Percentiles rank a stretch among this genome's conserved stretches.
phyloP scores from a whole-genome alignment of 2,797 vertebrate species.

The Brotula barbata region DNA sequence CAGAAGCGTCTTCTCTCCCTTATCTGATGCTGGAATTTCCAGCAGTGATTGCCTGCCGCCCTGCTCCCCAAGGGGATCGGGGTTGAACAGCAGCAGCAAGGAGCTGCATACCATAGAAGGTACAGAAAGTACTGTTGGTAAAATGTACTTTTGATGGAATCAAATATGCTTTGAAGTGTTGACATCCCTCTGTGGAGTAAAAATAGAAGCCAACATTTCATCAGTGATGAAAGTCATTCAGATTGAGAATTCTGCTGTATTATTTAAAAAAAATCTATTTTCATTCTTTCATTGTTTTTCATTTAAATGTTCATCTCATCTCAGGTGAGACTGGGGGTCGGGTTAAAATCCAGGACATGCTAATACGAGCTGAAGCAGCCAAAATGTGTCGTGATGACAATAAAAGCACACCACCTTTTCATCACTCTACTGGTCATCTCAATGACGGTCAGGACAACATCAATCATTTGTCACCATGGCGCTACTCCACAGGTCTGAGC shows the following conservation, averaged over 20 bases:
- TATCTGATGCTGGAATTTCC: neutral
- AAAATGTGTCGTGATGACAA: constrained; percentile 17
- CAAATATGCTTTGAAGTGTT: too few species aligned
- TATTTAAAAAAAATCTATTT: too few species aligned
- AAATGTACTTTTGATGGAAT: too few species aligned
- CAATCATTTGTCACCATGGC: neutral
- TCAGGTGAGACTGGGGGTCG: constrained; percentile 6
- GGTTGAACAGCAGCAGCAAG: constrained; percentile 46
- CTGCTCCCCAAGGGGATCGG: constrained; percentile 18
- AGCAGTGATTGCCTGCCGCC: constrained; percentile 22
- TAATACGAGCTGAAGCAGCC: constrained; percentile 64
- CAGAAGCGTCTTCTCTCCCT: constrained; percentile 36
- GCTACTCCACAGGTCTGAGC: constrained; percentile 52
- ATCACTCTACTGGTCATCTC: constrained; percentile 61
- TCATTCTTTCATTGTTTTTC: too few species aligned
- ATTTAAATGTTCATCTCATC: too few species aligned
- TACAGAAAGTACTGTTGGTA: too few species aligned
- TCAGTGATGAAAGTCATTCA: too few species aligned
- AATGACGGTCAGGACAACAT: constrained; percentile 7
- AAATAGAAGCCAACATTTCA: too few species aligned
- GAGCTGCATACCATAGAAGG: constrained; percentile 41
- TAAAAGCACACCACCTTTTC: constrained; percentile 12
- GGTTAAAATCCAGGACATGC: constrained; percentile 59
- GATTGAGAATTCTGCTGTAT: too few species aligned
- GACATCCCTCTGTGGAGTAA: too few species aligned